These are phyloP conservation scores for Harlomillsia oculata DNA, from an alignment of 1,140 invertebrate species.

Conservation along the genomic window DNA sequence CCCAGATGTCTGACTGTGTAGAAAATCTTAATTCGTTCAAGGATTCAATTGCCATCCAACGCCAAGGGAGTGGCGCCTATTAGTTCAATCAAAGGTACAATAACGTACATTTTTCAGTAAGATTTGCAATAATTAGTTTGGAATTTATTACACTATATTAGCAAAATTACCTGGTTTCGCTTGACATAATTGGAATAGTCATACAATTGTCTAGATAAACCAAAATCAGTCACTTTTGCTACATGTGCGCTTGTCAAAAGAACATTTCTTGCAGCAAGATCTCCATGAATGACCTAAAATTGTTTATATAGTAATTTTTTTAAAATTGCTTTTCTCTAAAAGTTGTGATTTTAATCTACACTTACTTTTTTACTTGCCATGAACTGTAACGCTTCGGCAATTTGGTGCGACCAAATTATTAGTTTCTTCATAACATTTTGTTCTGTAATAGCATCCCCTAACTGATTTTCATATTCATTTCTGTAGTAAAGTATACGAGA, in stretches of 20 bases:
- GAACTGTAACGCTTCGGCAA: background rate
- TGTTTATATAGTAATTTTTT: background rate
- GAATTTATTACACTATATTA: background rate
- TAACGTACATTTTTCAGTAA: background rate
- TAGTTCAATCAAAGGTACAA: background rate
- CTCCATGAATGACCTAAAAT: slow-evolving; percentile 38
- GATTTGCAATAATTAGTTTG: background rate
- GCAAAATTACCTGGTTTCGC: slow-evolving; percentile 4
- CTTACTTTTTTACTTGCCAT: background rate
- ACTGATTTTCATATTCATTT: background rate
- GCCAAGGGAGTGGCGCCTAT: slow-evolving; percentile 54
- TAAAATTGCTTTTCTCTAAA: background rate
- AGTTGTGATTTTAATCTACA: too few relatives aligned
- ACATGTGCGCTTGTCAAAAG: slow-evolving; percentile 45
- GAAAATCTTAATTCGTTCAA: slow-evolving; percentile 69
- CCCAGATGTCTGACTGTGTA: slow-evolving; percentile 85
- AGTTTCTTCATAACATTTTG: background rate
- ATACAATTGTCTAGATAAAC: slow-evolving; percentile 41
- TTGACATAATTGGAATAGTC: slow-evolving; percentile 3
- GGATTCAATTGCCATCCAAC: slow-evolving; percentile 69
- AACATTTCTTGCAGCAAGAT: slow-evolving; percentile 47
- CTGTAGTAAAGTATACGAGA: background rate
- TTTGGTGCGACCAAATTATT: background rate
- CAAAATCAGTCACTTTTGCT: slow-evolving; percentile 45
- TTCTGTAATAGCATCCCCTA: background rate